phyloP scores from a whole-genome alignment of 1,140 invertebrate genomes.

The Planococcus citri region DNA sequence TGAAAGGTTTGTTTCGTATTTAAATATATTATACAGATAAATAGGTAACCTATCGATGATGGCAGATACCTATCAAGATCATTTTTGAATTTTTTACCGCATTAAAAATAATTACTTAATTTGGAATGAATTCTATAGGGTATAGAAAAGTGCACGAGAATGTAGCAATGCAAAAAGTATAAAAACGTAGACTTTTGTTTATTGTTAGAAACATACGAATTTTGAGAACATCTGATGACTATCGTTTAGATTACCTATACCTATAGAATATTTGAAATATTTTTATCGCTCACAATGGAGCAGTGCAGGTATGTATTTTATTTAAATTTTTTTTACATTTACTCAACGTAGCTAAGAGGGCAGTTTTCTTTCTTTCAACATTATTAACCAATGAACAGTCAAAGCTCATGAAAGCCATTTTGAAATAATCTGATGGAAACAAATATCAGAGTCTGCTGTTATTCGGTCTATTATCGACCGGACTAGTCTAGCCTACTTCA shows the following conservation, averaged over 20 bases:
- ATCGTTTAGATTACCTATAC: neutral
- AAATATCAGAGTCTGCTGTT: neutral
- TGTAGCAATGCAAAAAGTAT: no score
- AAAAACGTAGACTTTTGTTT: no score
- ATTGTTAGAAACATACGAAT: neutral
- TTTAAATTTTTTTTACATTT: neutral
- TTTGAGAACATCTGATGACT: neutral
- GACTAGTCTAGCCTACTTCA: neutral
- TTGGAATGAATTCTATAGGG: no score
- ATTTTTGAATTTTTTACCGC: no score
- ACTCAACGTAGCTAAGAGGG: neutral
- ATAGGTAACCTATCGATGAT: no score
- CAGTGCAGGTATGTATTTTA: neutral
- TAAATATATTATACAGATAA: no score
- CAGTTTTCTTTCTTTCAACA: neutral
- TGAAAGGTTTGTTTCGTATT: no score
- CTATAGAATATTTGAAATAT: neutral
- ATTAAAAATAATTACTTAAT: no score
- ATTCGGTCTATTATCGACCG: constrained; percentile 2
- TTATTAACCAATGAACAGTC: neutral
- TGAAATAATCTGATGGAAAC: constrained; percentile 7
- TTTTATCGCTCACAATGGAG: neutral
- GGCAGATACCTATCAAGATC: no score
- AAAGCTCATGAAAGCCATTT: constrained; percentile 3
- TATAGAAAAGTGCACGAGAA: no score